Evolutionary conservation across 2,113 vertebrate genomes (phyloP).

Genomic region (Aspiorhynchus laticeps): DNA sequence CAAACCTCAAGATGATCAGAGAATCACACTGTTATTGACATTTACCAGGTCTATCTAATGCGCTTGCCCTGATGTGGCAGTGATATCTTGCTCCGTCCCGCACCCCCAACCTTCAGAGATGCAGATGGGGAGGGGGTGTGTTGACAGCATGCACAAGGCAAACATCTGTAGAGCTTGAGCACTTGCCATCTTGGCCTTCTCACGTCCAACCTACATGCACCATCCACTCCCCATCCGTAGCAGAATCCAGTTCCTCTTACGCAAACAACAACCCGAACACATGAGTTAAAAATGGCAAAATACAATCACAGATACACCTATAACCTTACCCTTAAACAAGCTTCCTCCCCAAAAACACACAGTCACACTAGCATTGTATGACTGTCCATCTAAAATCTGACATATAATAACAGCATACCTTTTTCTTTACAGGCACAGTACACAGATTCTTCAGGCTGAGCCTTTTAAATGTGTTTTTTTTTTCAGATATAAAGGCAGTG

Average conservation of each 20-base stretch:
- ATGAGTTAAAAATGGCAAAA: conserved; percentile 54
- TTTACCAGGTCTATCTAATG: neutral
- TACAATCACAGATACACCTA: conserved; percentile 53
- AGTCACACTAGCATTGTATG: conserved; percentile 62
- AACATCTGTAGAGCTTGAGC: conserved; percentile 62
- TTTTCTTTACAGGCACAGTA: conserved; percentile 77
- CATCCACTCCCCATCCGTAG: conserved; percentile 60
- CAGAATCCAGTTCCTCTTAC: conserved; percentile 57
- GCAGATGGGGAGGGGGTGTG: conserved; percentile 57
- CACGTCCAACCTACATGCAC: conserved; percentile 61
- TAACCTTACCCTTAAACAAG: conserved; percentile 43
- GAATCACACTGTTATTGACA: conserved; percentile 10
- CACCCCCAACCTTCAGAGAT: conserved; percentile 49
- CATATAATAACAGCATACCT: conserved; percentile 80
- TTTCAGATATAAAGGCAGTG: conserved; percentile 75
- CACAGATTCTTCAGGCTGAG: conserved; percentile 79
- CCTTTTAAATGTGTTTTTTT: conserved; percentile 69
- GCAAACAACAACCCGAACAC: conserved; percentile 54
- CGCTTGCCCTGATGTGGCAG: conserved; percentile 17
- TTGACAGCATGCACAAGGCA: conserved; percentile 48
- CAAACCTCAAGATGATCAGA: conserved; percentile 32
- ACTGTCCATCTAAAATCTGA: conserved; percentile 73
- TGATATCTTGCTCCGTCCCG: conserved; percentile 37
- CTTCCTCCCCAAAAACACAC: conserved; percentile 54
- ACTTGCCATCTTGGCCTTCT: conserved; percentile 69